Base-by-base conservation (phyloP, 2,113 vertebrate genomes). In the Myrmecophaga tridactyla region DNA sequence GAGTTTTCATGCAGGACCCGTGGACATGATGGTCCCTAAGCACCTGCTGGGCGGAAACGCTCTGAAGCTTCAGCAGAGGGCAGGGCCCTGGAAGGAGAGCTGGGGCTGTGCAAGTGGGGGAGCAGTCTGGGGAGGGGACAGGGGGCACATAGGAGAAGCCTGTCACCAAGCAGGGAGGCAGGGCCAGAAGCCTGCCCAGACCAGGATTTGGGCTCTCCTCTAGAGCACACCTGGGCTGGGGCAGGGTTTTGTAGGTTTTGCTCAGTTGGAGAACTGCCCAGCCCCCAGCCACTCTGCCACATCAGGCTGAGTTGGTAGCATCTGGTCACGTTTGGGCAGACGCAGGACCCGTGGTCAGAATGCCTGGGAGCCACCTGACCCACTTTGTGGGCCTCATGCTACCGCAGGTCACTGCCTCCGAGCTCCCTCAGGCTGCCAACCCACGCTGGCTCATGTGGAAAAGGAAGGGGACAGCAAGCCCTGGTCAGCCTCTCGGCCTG, bases 361-460 rank as follows among this genome's bases (percentile, higher is more conserved):
- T 56, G 92, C 36, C 41, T 21, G 9, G 23, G 83, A 0, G 0
- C 63, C 3, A 15, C 51, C 72, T 10, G 36, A 23, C 63, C 56
- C n/a, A 2, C 1, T 3, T 4, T 58, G 48, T 7, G 48, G 48
- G 48, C 48, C 48, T 51, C 48, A 51, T 13, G 14, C 48, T 13
- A 41, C 36, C 0, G 12, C 1, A 4, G 0, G 10, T 4, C 21
- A 10, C 17, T n/a, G 23, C 14, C 0, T 20, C 41, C 14, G 36
- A 0, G 6, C 73, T 21, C 46, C 72, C 69, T 9, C 0, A 60
- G 36, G 72, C 51, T 1, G 17, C 23, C 31, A 20, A 18, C 53
- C 34, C 0, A 1, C 29, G 7, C 4, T 31, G 1, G 31, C 14
- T 41, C 80, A 70, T 4, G 11, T 17, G 7, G 41, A 15, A 62